Evolutionary conservation across 2,888 invertebrate genomes (phyloP).

Genomic region (Agapetus fuscipes): DNA sequence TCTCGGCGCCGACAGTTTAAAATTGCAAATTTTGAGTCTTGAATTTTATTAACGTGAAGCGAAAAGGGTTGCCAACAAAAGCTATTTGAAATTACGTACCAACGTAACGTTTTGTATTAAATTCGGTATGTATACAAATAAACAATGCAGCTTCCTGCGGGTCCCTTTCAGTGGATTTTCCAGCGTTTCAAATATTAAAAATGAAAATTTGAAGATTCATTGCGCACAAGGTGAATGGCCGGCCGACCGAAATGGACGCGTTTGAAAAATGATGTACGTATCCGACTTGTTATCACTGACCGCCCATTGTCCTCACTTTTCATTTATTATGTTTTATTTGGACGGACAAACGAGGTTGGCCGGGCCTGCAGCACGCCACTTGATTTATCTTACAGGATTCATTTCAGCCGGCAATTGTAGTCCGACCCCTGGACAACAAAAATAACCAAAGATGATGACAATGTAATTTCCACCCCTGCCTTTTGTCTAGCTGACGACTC

Average conservation of each 20-base stretch:
- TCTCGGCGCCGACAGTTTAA: too few species aligned
- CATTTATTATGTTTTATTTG: conserved; percentile 14
- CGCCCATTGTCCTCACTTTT: conserved; percentile 12
- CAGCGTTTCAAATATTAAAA: too few species aligned
- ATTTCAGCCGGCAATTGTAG: conserved; percentile 5
- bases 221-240: conserved; percentile 14
- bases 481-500: too few species aligned
- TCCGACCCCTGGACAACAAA: neutral
- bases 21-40: too few species aligned
- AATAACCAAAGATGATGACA: neutral
- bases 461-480: too few species aligned
- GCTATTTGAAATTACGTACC: too few species aligned
- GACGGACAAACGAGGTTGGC: conserved; percentile 7
- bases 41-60: too few species aligned
- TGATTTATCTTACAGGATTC: conserved; percentile 15
- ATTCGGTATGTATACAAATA: too few species aligned
- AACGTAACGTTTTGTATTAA: too few species aligned
- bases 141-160: too few species aligned
- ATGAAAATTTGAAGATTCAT: conserved; percentile 10
- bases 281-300: conserved; percentile 8
- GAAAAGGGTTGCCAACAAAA: too few species aligned
- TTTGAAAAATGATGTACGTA: conserved; percentile 16
- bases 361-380: conserved; percentile 12
- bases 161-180: too few species aligned
- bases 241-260: conserved; percentile 12